Evolutionary conservation across 1,140 invertebrate genomes (phyloP), one percentile per base, ranked within the genome.

Genomic region (Rhyacophila brunnea): DNA sequence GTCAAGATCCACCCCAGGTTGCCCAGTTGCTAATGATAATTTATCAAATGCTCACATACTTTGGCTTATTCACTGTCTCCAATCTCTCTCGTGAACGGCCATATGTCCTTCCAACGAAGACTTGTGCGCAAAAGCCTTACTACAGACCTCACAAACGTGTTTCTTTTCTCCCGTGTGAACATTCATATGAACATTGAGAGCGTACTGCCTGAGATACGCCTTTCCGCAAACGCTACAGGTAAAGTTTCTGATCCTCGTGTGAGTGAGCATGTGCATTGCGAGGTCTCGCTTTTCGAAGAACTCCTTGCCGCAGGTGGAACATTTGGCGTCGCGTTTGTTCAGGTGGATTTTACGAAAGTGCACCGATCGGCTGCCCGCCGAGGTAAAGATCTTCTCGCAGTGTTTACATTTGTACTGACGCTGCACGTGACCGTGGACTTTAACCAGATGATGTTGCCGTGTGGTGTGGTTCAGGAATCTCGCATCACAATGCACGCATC

Each of bases 121-220:
- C 47, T 34, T 50, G 19, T 74, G 73, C 58, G 70, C 73, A 56
- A 73, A 74, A 3, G 70, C 65, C 47, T 73, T 74, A 18, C 67
- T 68, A 42, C 71, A 73, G 57, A 64, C 42, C 10, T 57, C 42
- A 49, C 71, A 73, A 7, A 58, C 55, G 45, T 61, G 69, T 0
- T 74, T 74, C 47, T 71, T 72, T 42, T 74, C 73, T 0, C 81
- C 77, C 1, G 77, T 74, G 63, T 91, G 89, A 14, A 87, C 87
- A n/a, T 85, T 84, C 79, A 92, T 84, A 67, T 93, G 92, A 32
- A 91, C 82, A 49, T 89, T 91, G 74, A 74, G 60, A 36, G 70
- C 71, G 28, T 32, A 34, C n/a, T 32, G 11, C 15, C 18, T 2
- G 28, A 23, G 13, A 18, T 32, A 72, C 17, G 64, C 60, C 52